Evolutionary conservation across 2,888 invertebrate species (phyloP), one percentile per base, ranked within the genome.

Genomic region (Drosophila kambysellisi): DNA sequence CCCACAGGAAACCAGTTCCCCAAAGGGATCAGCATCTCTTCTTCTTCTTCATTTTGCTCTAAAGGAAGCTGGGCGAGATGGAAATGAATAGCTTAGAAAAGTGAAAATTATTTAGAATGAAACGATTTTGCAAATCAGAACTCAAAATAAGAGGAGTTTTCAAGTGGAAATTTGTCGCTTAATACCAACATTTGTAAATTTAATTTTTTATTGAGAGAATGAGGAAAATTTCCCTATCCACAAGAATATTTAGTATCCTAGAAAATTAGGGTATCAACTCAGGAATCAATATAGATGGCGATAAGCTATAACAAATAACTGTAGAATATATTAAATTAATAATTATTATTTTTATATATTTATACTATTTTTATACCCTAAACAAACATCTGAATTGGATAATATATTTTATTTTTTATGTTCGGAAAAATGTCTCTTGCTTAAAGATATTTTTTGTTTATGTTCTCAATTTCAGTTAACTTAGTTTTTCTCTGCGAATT

Each of bases 1-100:
- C n/a, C 15, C n/a, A 35, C 62, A 65, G 76, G 64, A 75, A 70
- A 53, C 41, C 41, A 57, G 53, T 32, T 57, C 43, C 77, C 56
- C 9, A 20, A 56, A 68, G 54, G 52, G 41, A 43, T 30, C 46
- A 37, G 15, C 25, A 37, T 43, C n/a, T 33, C 30, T n/a, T 12
- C 15, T 17, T 39, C 17, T 17, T 39, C 17, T 17, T 8, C 17
- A 12, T 12, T 35, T 35, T 15, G 6, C 15, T 41, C 39, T 4
- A 41, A 4, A 2, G 9, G 39, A 39, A 9, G n/a, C 41, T 41
- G 41, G 17, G 4, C 4, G 17, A 17, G 17, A 17, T 8, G 17
- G 4, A 39, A 39, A 41, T 46, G 46, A 25, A 46, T 41, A 41
- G 9, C 4, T 46, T 15, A 8, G 0, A 46, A 4, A 46, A 25